These are phyloP conservation scores for Drosophila eohydei DNA, from an alignment of 2,888 invertebrate species.

Conservation along the genomic window DNA sequence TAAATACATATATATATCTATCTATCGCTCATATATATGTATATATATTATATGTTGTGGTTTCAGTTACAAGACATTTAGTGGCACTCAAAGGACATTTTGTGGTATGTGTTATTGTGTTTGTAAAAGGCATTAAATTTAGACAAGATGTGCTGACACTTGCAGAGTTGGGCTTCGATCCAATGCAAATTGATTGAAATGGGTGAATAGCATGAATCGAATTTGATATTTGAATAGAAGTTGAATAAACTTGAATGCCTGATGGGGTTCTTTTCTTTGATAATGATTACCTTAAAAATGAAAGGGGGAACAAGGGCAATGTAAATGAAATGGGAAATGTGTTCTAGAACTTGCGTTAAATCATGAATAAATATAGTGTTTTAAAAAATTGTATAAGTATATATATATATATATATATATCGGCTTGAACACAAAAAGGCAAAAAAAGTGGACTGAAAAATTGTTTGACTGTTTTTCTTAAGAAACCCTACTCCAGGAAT, in stretches of 20 bases:
- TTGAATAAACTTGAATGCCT: slow-evolving; percentile 1
- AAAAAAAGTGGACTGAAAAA: too few species aligned
- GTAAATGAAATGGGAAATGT: background rate
- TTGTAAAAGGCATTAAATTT: slow-evolving; percentile 31
- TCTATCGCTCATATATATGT: background rate
- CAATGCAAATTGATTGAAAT: slow-evolving; percentile 28
- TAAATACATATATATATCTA: background rate
- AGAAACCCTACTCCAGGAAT: too few species aligned
- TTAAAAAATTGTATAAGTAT: background rate
- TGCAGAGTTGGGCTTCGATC: slow-evolving; percentile 14
- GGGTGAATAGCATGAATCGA: background rate
- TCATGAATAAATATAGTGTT: background rate
- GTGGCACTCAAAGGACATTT: slow-evolving; percentile 48
- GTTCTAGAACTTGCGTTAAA: background rate
- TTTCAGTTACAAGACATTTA: slow-evolving; percentile 50
- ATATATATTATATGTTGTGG: slow-evolving; percentile 37
- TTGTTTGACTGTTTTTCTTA: too few species aligned
- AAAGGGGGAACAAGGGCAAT: background rate
- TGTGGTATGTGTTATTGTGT: slow-evolving; percentile 27
- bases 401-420: background rate
- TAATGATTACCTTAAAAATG: background rate
- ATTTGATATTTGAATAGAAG: background rate
- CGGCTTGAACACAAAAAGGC: too few species aligned
- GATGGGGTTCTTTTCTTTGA: too few species aligned
- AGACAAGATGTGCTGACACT: slow-evolving; percentile 33